Evolutionary conservation across 1,140 invertebrate species (phyloP), one percentile per base, ranked within the genome.

Genomic region (Heliconius hermathena): DNA sequence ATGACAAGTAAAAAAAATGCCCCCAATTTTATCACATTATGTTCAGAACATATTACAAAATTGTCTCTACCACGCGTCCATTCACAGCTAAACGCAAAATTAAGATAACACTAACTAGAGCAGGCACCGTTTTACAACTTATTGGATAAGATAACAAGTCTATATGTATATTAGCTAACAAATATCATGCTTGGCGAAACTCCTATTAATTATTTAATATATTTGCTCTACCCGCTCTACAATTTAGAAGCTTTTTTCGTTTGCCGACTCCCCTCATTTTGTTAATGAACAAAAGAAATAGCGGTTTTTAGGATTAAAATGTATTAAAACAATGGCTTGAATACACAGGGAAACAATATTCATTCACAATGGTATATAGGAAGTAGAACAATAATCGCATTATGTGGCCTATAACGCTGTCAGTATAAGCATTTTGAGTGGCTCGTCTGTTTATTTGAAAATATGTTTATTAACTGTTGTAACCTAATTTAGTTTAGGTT

Each of bases 351-450:
- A 81, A 81, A 81, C 76, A 81, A 80, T 78, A 77, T 76, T 84
- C 84, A 84, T 84, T 84, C 86, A 85, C 77, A 82, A 81, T 74
- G 71, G 80, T 84, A 81, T 83, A 84, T 81, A 66, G 60, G 60
- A 66, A 66, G 60, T 66, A 29, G 60, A 66, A 66, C 60, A 66
- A 66, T 66, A 66, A 66, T 66, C 60, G 60, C 60, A 66, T 66
- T 66, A 66, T 29, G 26, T 66, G 26, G 60, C 54, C 54, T 66
- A 66, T 66, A 66, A 66, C 22, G 60, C 60, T 66, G 22, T 66
- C 26, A 29, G 26, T 66, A 66, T 29, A 29, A 66, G 26, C 60
- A 29, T 29, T 66, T 66, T 66, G n/a, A 29, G 60, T 26, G 26
- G 60, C 3, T 13, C 26, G 60, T 66, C 60, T 66, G 60, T 66